phyloP scores from a whole-genome alignment of 2,797 vertebrate genomes.

The Tiaroga cobitis region DNA sequence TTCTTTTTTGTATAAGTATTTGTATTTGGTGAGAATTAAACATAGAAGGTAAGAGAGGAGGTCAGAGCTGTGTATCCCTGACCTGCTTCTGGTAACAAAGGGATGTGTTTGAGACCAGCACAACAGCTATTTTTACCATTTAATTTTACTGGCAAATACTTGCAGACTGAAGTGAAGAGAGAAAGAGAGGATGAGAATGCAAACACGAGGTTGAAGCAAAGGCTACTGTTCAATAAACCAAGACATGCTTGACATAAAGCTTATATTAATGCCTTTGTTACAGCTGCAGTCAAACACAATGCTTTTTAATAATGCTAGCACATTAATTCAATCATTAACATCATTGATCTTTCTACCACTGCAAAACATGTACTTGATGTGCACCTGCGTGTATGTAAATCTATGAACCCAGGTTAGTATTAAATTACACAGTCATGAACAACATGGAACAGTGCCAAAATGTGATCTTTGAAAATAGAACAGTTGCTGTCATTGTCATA shows the following conservation, averaged over 20 bases:
- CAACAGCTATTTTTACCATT: slow-evolving; percentile 48
- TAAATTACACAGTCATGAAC: not conserved
- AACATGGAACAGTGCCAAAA: slow-evolving; percentile 9
- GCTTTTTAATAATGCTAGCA: not conserved
- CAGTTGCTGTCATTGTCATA: too few species aligned
- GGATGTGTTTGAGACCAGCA: slow-evolving; percentile 1
- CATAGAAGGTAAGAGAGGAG: not conserved
- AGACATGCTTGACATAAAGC: not conserved
- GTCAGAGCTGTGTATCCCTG: slow-evolving; percentile 15
- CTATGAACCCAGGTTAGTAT: not conserved
- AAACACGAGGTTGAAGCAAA: slow-evolving; percentile 8
- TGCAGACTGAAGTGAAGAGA: not conserved
- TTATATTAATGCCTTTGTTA: not conserved
- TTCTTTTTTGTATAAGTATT: not conserved
- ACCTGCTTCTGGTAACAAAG: slow-evolving; percentile 29
- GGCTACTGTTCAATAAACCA: not conserved
- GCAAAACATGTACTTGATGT: not conserved
- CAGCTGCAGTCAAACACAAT: not conserved
- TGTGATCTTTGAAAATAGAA: not conserved
- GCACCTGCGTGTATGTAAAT: not conserved
- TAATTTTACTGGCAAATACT: slow-evolving; percentile 58
- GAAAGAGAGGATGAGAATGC: slow-evolving; percentile 12
- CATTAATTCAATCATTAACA: not conserved
- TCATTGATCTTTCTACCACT: not conserved
- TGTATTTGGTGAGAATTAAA: not conserved